Conservation (phyloP, 2,797 vertebrate genomes). For the Pipistrellus nathusii region DNA sequence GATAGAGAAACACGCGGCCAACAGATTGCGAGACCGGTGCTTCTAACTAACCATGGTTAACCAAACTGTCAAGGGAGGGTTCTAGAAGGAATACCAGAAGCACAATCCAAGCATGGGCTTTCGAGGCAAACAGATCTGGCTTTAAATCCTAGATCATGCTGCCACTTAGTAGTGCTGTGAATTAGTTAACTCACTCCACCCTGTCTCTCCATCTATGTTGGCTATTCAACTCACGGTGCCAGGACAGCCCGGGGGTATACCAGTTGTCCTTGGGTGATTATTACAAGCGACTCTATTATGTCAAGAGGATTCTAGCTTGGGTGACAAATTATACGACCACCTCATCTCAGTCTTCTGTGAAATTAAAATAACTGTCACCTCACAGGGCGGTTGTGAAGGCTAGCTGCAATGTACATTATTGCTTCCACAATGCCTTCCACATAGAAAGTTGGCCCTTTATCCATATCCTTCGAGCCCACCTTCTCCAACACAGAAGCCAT, state of each 20-base stretch:
- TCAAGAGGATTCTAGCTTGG: neutral
- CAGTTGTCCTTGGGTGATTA: neutral
- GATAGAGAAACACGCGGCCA: neutral
- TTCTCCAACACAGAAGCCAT: neutral
- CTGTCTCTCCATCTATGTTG: neutral
- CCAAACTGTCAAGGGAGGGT: slow-evolving; percentile 55
- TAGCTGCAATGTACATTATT: neutral
- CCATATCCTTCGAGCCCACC: neutral
- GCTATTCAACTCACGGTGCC: neutral
- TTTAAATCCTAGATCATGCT: neutral
- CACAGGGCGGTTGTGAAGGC: neutral
- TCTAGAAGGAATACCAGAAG: slow-evolving; percentile 46
- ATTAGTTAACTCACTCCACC: neutral
- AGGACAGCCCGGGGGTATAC: neutral
- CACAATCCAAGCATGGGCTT: neutral
- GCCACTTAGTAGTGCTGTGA: neutral
- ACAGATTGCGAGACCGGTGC: neutral
- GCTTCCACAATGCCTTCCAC: neutral
- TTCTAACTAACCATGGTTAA: slow-evolving; percentile 59
- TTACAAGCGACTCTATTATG: neutral
- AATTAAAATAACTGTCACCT: neutral
- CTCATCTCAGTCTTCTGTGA: neutral
- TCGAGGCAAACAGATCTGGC: slow-evolving; percentile 9
- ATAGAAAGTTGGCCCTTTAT: neutral
- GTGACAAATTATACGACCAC: neutral